Base-by-base conservation (phyloP, 1,140 invertebrate genomes). In the Drepana arcuata region DNA sequence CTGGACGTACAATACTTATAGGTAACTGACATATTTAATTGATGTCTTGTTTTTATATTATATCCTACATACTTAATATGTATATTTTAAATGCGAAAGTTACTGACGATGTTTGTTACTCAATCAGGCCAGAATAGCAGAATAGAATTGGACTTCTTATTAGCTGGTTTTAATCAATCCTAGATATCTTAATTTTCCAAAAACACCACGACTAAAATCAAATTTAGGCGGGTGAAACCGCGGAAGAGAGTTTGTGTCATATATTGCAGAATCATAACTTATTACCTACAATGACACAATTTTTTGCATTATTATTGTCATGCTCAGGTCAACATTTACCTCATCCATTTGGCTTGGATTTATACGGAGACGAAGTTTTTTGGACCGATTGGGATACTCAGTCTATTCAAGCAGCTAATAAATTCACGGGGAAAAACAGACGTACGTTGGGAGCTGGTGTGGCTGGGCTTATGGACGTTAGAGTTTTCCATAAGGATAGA, bases 361-460 rank as follows among this genome's bases (percentile, higher is more conserved):
- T 98, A 1, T 93, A 93, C 71, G 92, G 92, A 18, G 90, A 94
- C 32, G 88, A 89, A 35, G 86, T 98, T 0, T 96, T 93, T 54
- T 97, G 95, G 94, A 94, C 92, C 0, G 95, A 97, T 58, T 93
- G 91, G 88, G 86, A 90, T 2, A 92, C 90, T 0, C 84, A 86
- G 34, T 90, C 89, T 5, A 92, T 95, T 14, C 89, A 93, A 71
- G 87, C 87, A 18, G 91, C 91, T 3, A 89, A 94, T 50, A 95
- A 95, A 64, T 69, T 88, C 15, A 91, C 88, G 3, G 92, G 93
- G 9, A 85, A 86, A 48, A 87, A 89, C 47, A 61, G 88, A 16
- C 86, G 86, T 10, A 86, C 90, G 2, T 59, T 91, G 0, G 87
- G 90, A 16, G 87, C 88, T 1, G 89, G 89, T 7, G 86, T 93